Base-by-base conservation (phyloP, 2,797 vertebrate species). In the Monodelphis domestica region DNA sequence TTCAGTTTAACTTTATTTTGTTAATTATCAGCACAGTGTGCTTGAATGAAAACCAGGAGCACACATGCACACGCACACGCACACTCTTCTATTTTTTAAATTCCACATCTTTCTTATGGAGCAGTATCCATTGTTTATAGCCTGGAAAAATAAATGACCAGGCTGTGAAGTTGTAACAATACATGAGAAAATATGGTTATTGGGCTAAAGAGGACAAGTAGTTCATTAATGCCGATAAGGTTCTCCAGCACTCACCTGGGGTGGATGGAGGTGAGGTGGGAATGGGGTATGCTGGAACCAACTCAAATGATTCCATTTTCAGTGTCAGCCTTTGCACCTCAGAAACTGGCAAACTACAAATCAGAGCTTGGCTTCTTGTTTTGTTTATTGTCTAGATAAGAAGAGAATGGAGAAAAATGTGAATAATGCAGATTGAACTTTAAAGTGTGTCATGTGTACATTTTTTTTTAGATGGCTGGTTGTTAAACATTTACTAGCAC, bases 11-110 rank as follows among this genome's bases (percentile, higher is more conserved):
- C 96, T 88, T 29, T 54, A 55, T 26, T 89, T 70, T 87, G 92
- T 93, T 96, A 92, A 54, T 90, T 94, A 93, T 56, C 63, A 92
- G 96, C 93, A 94, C 95, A 96, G 96, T 97, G 93, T 53, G 53
- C 94, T 92, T 94, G 95, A 97, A 96, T 96, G 96, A 94, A 94
- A 97, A 97, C 92, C 96, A 91, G 96, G 90, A 70, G 90, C 54
- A 54, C 57, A 93, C 91, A 97, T 96, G 96, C 96, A 96, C 93
- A 91, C n/a, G n/a, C n/a, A n/a, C n/a, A n/a, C n/a, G n/a, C n/a
- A n/a, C n/a, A 89, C 89, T 50, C 93, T 50, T 94, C 38, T 70
- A 30, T 84, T 84, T 84, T 26, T 30, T 57, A 10, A 45, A 84
- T 84, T 84, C 70, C 38, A 45, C 1, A 50, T 84, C 38, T 84